Percentiles rank a stretch among this genome's conserved stretches.
Conservation (phyloP, 2,113 vertebrate genomes). For the Rafetus swinhoei region DNA sequence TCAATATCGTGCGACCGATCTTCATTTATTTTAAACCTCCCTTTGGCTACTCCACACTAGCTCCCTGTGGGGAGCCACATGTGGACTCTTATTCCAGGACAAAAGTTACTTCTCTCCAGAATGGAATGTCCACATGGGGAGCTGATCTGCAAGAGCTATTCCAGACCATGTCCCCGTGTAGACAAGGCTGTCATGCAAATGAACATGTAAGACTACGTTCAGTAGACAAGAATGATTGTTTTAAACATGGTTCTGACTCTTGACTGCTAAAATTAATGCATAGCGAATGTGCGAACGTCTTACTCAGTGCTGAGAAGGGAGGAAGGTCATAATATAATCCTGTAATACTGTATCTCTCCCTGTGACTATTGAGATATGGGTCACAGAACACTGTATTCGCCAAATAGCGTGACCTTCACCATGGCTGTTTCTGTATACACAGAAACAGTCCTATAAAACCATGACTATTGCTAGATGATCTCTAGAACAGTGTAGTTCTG, state of each 20-base stretch:
- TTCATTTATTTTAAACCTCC: not conserved
- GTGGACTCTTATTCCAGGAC: not conserved
- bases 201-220: conserved; percentile 45
- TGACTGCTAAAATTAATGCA: not conserved
- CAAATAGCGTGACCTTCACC: not conserved
- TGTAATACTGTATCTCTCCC: not conserved
- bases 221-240: conserved; percentile 45
- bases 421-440: not conserved
- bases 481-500: conserved; percentile 44
- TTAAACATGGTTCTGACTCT: conserved; percentile 24
- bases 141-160: rapidly evolving
- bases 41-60: not conserved
- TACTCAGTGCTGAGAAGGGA: not conserved
- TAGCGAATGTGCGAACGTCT: not conserved
- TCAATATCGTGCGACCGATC: not conserved
- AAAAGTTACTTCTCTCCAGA: not conserved
- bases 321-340: not conserved
- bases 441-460: not conserved
- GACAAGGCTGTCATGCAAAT: not conserved
- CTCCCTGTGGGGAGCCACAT: not conserved
- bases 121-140: not conserved
- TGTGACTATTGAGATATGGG: not conserved
- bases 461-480: conserved; percentile 40
- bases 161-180: not conserved
- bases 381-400: not conserved